Conservation (phyloP, 2,888 invertebrate genomes). For the Fabriciana adippe region DNA sequence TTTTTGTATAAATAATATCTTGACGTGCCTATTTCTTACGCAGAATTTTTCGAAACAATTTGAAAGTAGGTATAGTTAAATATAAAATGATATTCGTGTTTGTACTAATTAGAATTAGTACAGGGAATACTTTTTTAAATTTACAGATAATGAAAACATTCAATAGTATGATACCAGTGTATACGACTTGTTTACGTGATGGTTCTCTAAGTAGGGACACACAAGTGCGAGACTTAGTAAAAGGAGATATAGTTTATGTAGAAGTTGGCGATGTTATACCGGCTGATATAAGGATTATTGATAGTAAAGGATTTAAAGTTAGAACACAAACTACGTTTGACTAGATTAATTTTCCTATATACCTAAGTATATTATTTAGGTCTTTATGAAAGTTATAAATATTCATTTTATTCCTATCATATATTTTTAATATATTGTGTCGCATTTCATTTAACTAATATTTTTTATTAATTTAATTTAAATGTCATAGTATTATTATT, state of each 20-base stretch:
- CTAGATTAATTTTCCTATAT: background rate
- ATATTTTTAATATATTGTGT: background rate
- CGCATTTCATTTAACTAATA: background rate
- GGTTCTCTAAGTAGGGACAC: conserved; percentile 89
- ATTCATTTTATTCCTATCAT: background rate
- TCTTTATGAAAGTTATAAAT: background rate
- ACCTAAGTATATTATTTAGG: background rate
- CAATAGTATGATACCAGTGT: conserved; percentile 97
- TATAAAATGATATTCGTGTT: too few relatives aligned
- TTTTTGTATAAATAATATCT: too few relatives aligned
- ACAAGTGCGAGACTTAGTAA: conserved; percentile 93
- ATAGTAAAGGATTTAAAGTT: conserved; percentile 93
- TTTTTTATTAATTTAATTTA: background rate
- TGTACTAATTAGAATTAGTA: too few relatives aligned
- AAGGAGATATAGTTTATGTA: conserved; percentile 93
- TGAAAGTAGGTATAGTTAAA: too few relatives aligned
- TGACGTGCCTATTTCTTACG: too few relatives aligned
- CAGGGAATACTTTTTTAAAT: background rate
- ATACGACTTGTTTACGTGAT: conserved; percentile 93
- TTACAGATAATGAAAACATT: conserved; percentile 98
- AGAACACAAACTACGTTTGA: background rate
- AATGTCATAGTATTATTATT: background rate
- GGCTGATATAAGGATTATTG: conserved; percentile 97
- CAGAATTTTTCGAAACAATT: too few relatives aligned
- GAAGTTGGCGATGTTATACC: conserved; percentile 98